Conservation (phyloP, 1,140 invertebrate genomes). For the Fopius arisanus region DNA sequence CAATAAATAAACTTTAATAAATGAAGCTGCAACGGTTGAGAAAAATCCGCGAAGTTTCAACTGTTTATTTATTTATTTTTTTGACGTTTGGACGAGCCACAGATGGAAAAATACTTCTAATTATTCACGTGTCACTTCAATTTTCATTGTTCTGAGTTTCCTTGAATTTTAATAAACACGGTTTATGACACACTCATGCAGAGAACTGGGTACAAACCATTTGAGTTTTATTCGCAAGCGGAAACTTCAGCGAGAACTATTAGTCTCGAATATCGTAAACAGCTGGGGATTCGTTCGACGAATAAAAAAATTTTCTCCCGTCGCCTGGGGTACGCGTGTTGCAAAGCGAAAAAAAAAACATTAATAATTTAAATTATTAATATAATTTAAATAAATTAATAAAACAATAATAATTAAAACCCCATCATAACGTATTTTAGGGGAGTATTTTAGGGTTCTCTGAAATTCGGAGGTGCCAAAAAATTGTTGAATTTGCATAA, state of each 20-base stretch:
- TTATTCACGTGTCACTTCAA: constrained; percentile 3
- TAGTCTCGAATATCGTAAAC: neutral
- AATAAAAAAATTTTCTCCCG: neutral
- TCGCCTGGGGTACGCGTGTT: too few relatives aligned
- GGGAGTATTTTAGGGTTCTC: too few relatives aligned
- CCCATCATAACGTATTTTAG: too few relatives aligned
- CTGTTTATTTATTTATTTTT: too few relatives aligned
- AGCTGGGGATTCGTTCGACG: neutral
- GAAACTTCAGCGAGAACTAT: neutral
- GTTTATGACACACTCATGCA: neutral
- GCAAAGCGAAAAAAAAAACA: too few relatives aligned
- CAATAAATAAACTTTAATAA: neutral
- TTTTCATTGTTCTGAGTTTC: neutral
- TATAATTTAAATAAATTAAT: too few relatives aligned
- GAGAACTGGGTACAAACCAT: neutral
- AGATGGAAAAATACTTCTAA: neutral
- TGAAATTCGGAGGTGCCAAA: too few relatives aligned
- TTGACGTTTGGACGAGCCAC: too few relatives aligned
- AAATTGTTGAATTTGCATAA: too few relatives aligned
- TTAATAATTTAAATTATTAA: too few relatives aligned
- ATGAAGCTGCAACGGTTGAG: neutral
- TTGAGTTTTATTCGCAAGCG: neutral
- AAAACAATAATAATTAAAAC: too few relatives aligned
- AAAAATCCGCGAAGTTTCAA: neutral
- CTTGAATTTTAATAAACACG: constrained; percentile 13